Evolutionary conservation across 2,888 invertebrate species (phyloP), one percentile per base, ranked within the genome.

Genomic region (Chrysodeixis includens): DNA sequence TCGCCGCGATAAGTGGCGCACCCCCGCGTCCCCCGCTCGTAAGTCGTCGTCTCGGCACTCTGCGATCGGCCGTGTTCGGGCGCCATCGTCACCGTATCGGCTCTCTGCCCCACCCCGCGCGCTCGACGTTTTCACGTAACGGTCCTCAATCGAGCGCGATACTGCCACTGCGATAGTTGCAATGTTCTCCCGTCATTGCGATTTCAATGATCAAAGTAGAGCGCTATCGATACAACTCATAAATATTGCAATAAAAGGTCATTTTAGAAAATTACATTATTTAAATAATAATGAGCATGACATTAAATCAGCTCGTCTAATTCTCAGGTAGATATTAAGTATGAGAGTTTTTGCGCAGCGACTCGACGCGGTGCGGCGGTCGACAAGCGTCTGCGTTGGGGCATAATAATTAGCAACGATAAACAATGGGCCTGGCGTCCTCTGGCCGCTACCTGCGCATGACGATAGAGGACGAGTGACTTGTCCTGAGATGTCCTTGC

Each of bases 81-180:
- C 89, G 91, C 90, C 92, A 90, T 91, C 93, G 93, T 90, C 92
- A 89, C 88, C 87, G 85, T 91, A 89, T 90, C 88, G 90, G 89
- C 89, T 86, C 90, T 85, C 86, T 89, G 89, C 93, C 92, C 92
- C 93, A 90, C 93, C 93, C 91, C 92, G 90, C 91, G 84, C 90
- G 88, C 90, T 93, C 91, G 87, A 89, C 92, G 92, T 94, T 94
- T 91, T 94, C 93, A 94, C 93, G 94, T 94, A 95, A 95, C 95
- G 95, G 94, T 95, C 92, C 90, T 93, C 93, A 94, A 95, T 94
- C 93, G 94, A 94, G 95, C 94, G 94, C 93, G 91, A 91, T 94
- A 92, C 93, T 91, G 93, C 90, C 88, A 91, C 87, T 89, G 87
- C 84, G 90, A 90, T 90, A 90, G 92, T 90, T 89, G 92, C 88